Conservation (phyloP, 2,797 vertebrate species). For the Lophius americanus region DNA sequence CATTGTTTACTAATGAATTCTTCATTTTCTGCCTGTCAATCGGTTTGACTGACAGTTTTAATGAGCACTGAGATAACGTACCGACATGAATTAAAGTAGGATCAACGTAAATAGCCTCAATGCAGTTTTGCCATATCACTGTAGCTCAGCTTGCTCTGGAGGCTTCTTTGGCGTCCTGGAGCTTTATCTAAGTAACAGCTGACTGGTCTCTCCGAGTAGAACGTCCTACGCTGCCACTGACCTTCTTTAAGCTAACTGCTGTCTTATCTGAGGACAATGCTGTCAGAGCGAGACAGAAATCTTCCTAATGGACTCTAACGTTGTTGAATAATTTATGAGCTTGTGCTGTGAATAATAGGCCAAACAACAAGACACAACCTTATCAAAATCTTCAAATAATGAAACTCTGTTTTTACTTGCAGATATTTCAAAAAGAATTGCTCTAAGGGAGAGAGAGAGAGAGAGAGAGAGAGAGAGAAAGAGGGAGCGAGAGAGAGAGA, state of each 20-base stretch:
- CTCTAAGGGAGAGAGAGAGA: neutral
- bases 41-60: too few relatives aligned
- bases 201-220: too few relatives aligned
- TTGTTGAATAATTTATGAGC: constrained; percentile 46
- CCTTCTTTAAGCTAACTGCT: neutral
- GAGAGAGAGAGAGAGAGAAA: too few relatives aligned
- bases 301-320: constrained; percentile 22
- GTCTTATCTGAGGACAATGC: constrained; percentile 2
- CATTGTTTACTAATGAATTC: too few relatives aligned
- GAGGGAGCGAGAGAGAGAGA: constrained; percentile 6
- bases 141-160: too few relatives aligned
- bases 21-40: too few relatives aligned
- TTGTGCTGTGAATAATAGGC: constrained; percentile 15
- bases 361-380: constrained; percentile 29
- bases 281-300: constrained; percentile 19
- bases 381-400: constrained; percentile 31
- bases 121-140: too few relatives aligned
- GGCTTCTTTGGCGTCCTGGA: too few relatives aligned
- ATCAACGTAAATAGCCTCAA: too few relatives aligned
- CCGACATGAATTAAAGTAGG: too few relatives aligned
- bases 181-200: too few relatives aligned
- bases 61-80: too few relatives aligned
- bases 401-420: constrained; percentile 26
- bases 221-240: neutral
- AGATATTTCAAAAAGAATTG: constrained; percentile 18